Evolutionary conservation across 2,888 invertebrate genomes (phyloP).

Genomic region (Sericinus montela): DNA sequence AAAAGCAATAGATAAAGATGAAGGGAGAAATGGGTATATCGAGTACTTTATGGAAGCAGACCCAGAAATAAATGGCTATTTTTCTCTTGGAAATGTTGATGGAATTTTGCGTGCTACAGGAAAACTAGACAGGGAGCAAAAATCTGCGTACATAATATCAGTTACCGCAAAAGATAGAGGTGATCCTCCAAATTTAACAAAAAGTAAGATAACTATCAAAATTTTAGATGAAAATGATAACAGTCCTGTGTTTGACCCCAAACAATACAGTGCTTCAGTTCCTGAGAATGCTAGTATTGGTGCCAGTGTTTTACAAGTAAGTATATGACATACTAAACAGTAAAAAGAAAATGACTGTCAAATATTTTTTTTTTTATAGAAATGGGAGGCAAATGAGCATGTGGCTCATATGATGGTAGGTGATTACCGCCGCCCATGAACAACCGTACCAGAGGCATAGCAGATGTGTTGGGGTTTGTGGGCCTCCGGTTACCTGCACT

Average conservation of each 20-base stretch:
- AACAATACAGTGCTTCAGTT: conserved; percentile 93
- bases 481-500: no score
- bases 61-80: conserved; percentile 81
- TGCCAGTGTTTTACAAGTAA: conserved; percentile 91
- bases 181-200: conserved; percentile 86
- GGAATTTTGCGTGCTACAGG: conserved; percentile 92
- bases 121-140: conserved; percentile 90
- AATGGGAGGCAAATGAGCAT: no score
- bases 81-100: conserved; percentile 91
- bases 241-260: conserved; percentile 92
- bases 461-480: no score
- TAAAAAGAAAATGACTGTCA: no score
- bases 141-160: conserved; percentile 85
- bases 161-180: conserved; percentile 94
- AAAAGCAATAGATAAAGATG: conserved; percentile 93
- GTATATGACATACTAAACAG: conserved; percentile 19
- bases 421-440: no score
- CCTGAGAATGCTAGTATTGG: conserved; percentile 97
- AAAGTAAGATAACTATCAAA: conserved; percentile 83
- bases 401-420: no score
- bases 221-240: conserved; percentile 95
- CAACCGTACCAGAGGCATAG: no score
- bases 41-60: conserved; percentile 90
- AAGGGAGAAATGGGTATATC: conserved; percentile 93
- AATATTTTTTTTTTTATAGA: no score